Conservation (phyloP, 2,113 vertebrate genomes). For the Petrocephalus microphthalmus region DNA sequence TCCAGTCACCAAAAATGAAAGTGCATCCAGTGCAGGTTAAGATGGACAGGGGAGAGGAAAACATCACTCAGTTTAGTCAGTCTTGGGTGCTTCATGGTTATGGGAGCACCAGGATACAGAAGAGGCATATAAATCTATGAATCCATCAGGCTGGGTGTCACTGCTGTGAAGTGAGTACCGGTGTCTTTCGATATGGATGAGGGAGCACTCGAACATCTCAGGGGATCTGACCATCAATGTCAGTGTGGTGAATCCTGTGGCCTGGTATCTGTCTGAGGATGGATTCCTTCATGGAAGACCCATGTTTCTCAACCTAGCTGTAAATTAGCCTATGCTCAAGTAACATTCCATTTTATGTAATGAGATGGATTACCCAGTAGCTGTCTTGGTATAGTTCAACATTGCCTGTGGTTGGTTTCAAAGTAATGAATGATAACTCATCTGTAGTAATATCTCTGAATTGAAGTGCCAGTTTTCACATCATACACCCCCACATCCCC, state of each 20-base stretch:
- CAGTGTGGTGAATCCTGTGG: too few relatives aligned
- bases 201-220: background rate
- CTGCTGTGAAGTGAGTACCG: background rate
- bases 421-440: background rate
- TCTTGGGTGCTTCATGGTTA: background rate
- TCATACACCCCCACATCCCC: background rate
- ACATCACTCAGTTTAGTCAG: background rate
- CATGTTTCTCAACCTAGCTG: too few relatives aligned
- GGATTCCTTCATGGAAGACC: too few relatives aligned
- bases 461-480: background rate
- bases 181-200: background rate
- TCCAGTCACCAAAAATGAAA: background rate
- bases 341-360: too few relatives aligned
- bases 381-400: background rate
- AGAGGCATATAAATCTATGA: background rate
- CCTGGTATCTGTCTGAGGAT: too few relatives aligned
- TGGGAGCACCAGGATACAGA: background rate
- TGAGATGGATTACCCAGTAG: background rate
- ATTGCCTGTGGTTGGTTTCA: background rate
- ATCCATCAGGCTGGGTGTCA: background rate
- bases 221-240: background rate
- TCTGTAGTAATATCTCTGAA: background rate
- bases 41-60: background rate
- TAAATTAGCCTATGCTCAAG: too few relatives aligned
- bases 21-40: background rate